Conservation (phyloP, 1,140 invertebrate species). For the Drosophila teissieri region DNA sequence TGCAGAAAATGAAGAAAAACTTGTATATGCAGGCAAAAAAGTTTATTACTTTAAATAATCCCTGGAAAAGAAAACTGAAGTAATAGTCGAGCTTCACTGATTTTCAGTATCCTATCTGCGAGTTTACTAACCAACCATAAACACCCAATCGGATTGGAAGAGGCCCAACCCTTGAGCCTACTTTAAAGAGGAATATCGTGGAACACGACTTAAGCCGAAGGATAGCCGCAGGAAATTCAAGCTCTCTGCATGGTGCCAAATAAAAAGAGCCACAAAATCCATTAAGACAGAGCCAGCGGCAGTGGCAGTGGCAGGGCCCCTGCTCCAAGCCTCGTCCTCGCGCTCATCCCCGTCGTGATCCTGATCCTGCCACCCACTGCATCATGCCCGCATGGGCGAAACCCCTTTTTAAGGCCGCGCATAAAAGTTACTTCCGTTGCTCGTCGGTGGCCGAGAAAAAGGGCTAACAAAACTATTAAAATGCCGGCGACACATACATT, state of each 20-base stretch:
- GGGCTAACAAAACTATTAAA: slow-evolving; percentile 81
- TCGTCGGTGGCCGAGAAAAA: slow-evolving; percentile 47
- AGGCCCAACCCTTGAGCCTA: slow-evolving; percentile 11
- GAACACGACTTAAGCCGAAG: slow-evolving; percentile 17
- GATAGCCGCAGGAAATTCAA: slow-evolving; percentile 46
- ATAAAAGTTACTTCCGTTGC: slow-evolving; percentile 74
- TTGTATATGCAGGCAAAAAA: too few relatives aligned
- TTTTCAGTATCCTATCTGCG: slow-evolving; percentile 5
- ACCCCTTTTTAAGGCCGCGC: slow-evolving; percentile 63
- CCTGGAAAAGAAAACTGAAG: background rate
- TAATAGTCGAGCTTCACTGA: background rate
- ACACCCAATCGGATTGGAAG: slow-evolving; percentile 14
- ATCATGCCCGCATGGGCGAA: slow-evolving; percentile 25
- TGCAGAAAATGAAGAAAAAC: too few relatives aligned
- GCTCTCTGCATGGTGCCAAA: slow-evolving; percentile 66
- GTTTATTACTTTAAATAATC: background rate
- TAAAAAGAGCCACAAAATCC: slow-evolving; percentile 78
- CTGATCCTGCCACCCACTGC: slow-evolving; percentile 13
- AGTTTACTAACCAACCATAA: slow-evolving; percentile 10
- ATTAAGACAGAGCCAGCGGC: slow-evolving; percentile 57
- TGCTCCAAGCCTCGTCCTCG: background rate
- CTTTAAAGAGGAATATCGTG: slow-evolving; percentile 22
- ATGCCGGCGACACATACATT: slow-evolving; percentile 78
- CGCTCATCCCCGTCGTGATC: background rate
- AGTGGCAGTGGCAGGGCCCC: background rate